phyloP scores from a whole-genome alignment of 2,888 invertebrate species.

The Hesperia comma region DNA sequence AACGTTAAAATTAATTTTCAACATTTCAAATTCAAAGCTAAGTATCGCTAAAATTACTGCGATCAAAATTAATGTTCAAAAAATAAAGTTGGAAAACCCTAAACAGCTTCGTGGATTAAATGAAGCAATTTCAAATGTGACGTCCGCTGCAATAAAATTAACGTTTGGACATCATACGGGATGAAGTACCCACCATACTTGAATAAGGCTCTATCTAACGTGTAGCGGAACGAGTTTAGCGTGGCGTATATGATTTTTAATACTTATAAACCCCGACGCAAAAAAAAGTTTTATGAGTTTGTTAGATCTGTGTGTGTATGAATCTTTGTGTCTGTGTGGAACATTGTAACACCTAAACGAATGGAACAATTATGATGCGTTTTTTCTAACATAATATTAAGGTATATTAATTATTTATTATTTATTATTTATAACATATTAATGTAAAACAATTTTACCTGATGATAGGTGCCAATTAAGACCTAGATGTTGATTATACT shows the following conservation, averaged over 20 bases:
- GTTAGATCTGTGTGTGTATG: too few relatives aligned
- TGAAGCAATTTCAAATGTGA: conserved; percentile 23
- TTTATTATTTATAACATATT: too few relatives aligned
- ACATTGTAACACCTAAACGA: too few relatives aligned
- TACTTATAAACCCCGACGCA: too few relatives aligned
- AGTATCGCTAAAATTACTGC: not conserved
- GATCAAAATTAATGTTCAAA: not conserved
- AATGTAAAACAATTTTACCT: too few relatives aligned
- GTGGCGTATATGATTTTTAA: not conserved
- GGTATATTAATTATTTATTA: too few relatives aligned
- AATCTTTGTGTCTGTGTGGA: too few relatives aligned
- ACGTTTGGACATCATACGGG: conserved; percentile 10
- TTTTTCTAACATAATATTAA: too few relatives aligned
- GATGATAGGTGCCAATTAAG: too few relatives aligned
- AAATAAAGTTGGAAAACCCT: not conserved
- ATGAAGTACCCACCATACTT: not conserved
- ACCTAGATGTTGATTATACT: not conserved
- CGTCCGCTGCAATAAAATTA: conserved; percentile 23
- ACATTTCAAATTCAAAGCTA: not conserved
- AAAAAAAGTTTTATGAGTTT: too few relatives aligned
- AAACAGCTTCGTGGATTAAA: conserved; percentile 4
- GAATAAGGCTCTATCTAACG: not conserved
- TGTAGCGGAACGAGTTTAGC: not conserved
- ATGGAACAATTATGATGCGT: too few relatives aligned
- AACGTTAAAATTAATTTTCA: not conserved